Conservation (phyloP, 1,140 invertebrate species). For the Lamellibrachia luymesi region DNA sequence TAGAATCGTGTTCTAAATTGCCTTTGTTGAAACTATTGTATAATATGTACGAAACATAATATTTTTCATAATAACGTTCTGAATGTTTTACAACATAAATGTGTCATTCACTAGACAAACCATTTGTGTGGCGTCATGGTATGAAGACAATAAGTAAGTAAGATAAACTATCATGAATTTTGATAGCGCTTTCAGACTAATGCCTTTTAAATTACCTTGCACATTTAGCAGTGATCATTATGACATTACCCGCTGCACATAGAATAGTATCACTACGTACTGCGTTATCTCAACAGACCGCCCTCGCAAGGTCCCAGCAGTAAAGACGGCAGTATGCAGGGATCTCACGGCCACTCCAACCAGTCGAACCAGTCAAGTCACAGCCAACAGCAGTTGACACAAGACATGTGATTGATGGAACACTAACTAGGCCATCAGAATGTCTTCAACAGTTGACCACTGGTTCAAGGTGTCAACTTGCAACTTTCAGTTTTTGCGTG, state of each 20-base stretch:
- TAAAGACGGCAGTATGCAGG: slow-evolving; percentile 25
- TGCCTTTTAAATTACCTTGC: too few relatives aligned
- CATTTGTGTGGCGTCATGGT: neutral
- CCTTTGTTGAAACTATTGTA: too few relatives aligned
- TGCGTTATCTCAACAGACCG: slow-evolving; percentile 35
- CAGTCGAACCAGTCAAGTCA: neutral
- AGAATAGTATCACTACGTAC: too few relatives aligned
- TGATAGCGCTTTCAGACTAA: too few relatives aligned
- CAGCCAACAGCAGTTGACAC: neutral
- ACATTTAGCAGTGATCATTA: too few relatives aligned
- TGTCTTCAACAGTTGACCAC: neutral
- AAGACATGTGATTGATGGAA: slow-evolving; percentile 13
- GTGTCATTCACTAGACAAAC: neutral
- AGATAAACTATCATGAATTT: too few relatives aligned
- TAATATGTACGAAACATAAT: too few relatives aligned
- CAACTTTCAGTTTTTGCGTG: neutral
- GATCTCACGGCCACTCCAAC: slow-evolving; percentile 16
- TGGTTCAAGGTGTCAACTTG: neutral
- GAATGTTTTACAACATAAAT: too few relatives aligned
- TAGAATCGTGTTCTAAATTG: too few relatives aligned
- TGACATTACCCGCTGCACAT: too few relatives aligned
- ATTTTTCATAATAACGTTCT: too few relatives aligned
- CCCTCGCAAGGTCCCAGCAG: slow-evolving; percentile 32
- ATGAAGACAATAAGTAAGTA: too few relatives aligned
- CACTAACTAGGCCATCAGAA: neutral